Base-by-base conservation (phyloP, 2,888 invertebrate species). In the Poecilus cupreus region DNA sequence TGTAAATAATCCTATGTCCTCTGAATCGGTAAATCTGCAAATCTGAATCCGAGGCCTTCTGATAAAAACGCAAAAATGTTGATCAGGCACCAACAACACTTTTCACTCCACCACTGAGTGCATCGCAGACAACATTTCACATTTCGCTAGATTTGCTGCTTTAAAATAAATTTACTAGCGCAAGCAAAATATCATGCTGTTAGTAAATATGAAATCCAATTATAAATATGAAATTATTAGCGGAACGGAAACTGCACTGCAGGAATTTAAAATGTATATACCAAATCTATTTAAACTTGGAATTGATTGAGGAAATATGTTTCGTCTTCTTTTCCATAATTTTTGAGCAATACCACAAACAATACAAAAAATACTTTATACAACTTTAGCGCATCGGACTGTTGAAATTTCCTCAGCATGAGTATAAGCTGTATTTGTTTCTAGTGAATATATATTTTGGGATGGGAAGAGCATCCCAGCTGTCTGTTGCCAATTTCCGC, bases 21-120 rank as follows among this genome's bases (percentile, higher is more conserved):
- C 37, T 18, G 64, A 68, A 68, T 68, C 64, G 37, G 64, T 37
- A 68, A 60, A 68, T 68, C 64, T 37, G 64, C 37, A 68, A 68
- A 68, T 68, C 37, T 18, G 64, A 37, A 37, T 32, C 16, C 18
- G 32, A 11, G 11, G 11, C 32, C 22, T 11, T 60, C 10, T 68
- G 64, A 68, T 16, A 68, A 68, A 68, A 68, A 32, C 64, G n/a
- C 16, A 13, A 13, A 13, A 13, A 18, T 18, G 64, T 68, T 20
- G 64, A 64, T 64, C 37, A 49, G 8, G n/a, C n/a, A n/a, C n/a
- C n/a, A n/a, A n/a, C n/a, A n/a, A 10, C 18, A 39, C 10, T n/a
- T 8, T 8, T 0, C 5, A 51, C 16, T 51, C 11, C 26, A 13
- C 18, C 37, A 68, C 64, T 68, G n/a, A n/a, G n/a, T n/a, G 37